Conservation (phyloP, 2,113 vertebrate genomes). For the Menidia beryllina region DNA sequence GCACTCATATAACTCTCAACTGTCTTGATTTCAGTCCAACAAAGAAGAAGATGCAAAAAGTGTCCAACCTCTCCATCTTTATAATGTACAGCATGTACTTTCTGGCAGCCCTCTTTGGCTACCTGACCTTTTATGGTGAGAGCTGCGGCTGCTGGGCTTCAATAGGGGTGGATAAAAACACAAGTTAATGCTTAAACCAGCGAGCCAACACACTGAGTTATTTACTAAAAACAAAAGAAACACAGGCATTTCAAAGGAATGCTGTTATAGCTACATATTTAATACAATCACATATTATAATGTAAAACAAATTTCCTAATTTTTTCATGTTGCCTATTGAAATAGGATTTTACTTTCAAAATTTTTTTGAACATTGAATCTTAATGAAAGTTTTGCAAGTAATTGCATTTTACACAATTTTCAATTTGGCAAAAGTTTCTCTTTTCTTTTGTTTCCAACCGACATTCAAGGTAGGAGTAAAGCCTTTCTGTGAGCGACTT, state of each 20-base stretch:
- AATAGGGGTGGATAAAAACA: neutral
- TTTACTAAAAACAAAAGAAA: neutral
- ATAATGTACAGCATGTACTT: slow-evolving; percentile 99
- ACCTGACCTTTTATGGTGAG: slow-evolving; percentile 97
- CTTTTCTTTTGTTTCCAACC: no score
- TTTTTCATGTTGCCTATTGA: neutral
- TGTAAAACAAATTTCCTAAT: neutral
- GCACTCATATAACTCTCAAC: slow-evolving; percentile 2
- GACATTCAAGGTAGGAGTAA: neutral
- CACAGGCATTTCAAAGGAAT: neutral
- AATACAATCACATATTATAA: no score
- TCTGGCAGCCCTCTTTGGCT: slow-evolving; percentile 96
- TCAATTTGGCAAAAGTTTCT: no score
- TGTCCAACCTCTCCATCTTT: slow-evolving; percentile 94
- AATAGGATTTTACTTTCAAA: no score
- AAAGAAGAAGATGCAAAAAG: slow-evolving; percentile 93
- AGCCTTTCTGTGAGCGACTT: neutral
- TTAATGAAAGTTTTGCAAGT: no score
- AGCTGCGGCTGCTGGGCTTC: slow-evolving; percentile 9
- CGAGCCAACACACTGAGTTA: neutral
- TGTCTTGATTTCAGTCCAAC: slow-evolving; percentile 83
- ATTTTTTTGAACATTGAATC: no score
- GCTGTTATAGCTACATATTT: neutral
- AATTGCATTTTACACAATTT: no score
- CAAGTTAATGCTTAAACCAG: slow-evolving; percentile 3